Percentiles rank a stretch among this genome's conserved stretches.
Evolutionary conservation across 2,113 vertebrate genomes (phyloP).

Genomic region (Megatriorchis doriae): DNA sequence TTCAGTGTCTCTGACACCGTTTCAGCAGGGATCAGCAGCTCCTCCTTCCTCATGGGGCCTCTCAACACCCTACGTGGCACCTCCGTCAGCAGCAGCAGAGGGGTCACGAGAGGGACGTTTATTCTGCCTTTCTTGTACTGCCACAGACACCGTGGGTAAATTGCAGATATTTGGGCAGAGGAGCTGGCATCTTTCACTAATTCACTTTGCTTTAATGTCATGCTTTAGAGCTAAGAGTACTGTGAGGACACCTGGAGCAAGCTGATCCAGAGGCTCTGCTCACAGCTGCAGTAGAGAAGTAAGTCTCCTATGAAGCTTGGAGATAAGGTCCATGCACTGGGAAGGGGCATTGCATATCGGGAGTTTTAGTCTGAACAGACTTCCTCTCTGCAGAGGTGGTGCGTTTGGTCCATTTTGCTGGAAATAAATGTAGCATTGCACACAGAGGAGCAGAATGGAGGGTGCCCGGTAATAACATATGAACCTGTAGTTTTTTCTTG

Average conservation of each 20-base stretch:
- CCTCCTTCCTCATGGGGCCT: not conserved
- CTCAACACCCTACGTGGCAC: not conserved
- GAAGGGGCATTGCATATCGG: not conserved
- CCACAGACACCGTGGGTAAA: not conserved
- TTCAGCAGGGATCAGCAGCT: not conserved
- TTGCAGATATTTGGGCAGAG: not conserved
- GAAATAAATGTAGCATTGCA: not conserved
- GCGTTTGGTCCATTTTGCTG: not conserved
- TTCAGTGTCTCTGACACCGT: not conserved
- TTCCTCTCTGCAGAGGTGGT: not conserved
- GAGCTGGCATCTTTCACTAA: not conserved
- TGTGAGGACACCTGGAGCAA: not conserved
- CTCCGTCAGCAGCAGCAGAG: not conserved
- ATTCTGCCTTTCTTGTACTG: not conserved
- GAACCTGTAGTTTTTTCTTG: not conserved
- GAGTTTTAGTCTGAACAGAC: not conserved
- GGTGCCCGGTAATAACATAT: not conserved
- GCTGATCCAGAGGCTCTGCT: not conserved
- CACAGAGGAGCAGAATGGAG: not conserved
- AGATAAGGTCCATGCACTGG: not conserved
- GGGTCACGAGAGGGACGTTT: fast-evolving
- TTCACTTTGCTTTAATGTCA: not conserved
- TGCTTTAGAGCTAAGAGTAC: not conserved
- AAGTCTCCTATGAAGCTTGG: not conserved
- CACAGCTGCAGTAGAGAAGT: not conserved